These are phyloP conservation scores for Crotalus horridus DNA, from an alignment of 2,113 vertebrate genomes.

Conservation along the genomic window DNA sequence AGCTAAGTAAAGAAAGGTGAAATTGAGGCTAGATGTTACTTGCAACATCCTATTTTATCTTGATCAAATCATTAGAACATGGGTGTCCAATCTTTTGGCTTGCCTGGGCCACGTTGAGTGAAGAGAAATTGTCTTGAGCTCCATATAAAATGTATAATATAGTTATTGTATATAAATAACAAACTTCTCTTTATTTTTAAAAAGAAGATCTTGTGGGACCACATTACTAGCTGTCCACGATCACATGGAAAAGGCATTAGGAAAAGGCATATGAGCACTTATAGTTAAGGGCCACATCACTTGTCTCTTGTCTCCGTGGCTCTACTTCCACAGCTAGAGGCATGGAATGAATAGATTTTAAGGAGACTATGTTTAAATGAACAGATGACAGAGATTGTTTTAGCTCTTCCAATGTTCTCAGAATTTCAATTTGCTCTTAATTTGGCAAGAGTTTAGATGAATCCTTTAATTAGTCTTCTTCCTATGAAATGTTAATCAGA, in stretches of 20 bases:
- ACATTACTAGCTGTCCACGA: background rate
- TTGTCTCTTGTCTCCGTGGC: background rate
- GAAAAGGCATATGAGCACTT: background rate
- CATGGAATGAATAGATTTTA: background rate
- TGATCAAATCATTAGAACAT: background rate
- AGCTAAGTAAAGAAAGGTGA: background rate
- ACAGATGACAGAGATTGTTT: background rate
- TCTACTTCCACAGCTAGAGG: background rate
- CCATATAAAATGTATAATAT: background rate
- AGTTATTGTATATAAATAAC: background rate
- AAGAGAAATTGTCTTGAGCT: background rate
- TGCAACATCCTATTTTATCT: background rate
- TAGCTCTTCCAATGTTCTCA: background rate
- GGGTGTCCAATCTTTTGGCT: background rate
- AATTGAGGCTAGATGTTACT: background rate
- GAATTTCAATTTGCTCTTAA: background rate
- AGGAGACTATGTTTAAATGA: background rate
- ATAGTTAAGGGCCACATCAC: background rate
- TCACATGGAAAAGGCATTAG: background rate
- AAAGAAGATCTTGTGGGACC: background rate
- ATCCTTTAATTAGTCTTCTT: background rate
- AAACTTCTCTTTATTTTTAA: background rate
- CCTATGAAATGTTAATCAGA: background rate
- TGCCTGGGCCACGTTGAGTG: background rate
- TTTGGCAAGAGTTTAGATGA: background rate